Evolutionary conservation across 2,888 invertebrate genomes (phyloP), one percentile per base, ranked within the genome.

Genomic region (Ceriagrion tenellum): DNA sequence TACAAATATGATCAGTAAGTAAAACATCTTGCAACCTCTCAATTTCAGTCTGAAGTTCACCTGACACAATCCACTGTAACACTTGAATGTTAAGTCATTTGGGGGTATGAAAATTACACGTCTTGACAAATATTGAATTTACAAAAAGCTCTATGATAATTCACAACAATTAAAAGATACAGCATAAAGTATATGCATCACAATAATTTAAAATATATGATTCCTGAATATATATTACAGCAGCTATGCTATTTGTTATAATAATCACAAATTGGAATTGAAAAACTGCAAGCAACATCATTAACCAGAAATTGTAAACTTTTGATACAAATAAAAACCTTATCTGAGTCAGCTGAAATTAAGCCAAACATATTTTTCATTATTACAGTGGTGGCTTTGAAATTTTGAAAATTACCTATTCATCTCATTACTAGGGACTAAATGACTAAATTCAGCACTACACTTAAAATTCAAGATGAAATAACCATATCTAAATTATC

Each of bases 101-200:
- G 18, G 18, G 55, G n/a, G n/a, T 59, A 35, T n/a, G 81, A 81
- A 16, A 93, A 74, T 69, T 93, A 35, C 35, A 40, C 93, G 74
- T 47, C 63, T 55, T n/a, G 55, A 59, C 47, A 63, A 91, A 26
- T 91, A 35, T 74, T 47, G 47, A 93, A 93, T 55, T 81, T 35
- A 81, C 81, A 81, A 93, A 93, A 93, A 93, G 63, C 69, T 93
- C 69, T 74, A 93, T 47, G 69, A 56, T 26, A 93, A 47, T 26
- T 93, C 13, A 74, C 59, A 47, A 93, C n/a, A 55, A 74, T 93
- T 69, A 93, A 93, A 63, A 69, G 47, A 55, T 69, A 93, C 93
- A 93, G 59, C n/a, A 63, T 93, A 18, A 35, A 93, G 35, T 69
- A 69, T 69, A 47, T 93, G 47, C n/a, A 59, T 93, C 2, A 69